Percentiles rank a stretch among this genome's conserved stretches.
phyloP scores from a whole-genome alignment of 2,113 vertebrate genomes.

The Salvator merianae region DNA sequence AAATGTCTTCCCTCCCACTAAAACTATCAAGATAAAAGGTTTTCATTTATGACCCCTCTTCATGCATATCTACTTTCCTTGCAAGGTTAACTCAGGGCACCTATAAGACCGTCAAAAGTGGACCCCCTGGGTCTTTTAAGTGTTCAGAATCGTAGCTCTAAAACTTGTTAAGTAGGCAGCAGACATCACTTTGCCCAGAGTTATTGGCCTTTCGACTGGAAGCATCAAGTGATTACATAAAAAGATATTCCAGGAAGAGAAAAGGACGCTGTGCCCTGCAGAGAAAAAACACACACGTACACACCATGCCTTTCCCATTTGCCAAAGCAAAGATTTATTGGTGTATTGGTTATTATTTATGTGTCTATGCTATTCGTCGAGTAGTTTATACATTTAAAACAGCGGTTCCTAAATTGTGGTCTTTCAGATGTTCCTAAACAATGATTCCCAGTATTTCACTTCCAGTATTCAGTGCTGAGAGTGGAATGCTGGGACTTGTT shows the following conservation, averaged over 20 bases:
- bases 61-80: background rate
- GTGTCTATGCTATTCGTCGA: no score
- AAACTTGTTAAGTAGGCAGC: slow-evolving; percentile 12
- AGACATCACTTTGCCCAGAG: slow-evolving; percentile 7
- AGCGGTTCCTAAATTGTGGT: no score
- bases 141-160: slow-evolving; percentile 26
- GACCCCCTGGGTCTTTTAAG: background rate
- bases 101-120: background rate
- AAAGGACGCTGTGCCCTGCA: background rate
- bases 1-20: background rate
- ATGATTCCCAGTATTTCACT: no score
- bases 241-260: slow-evolving; percentile 5
- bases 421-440: no score
- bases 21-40: background rate
- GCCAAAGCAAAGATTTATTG: background rate
- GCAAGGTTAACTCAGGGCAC: slow-evolving; percentile 11
- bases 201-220: background rate
- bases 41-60: background rate
- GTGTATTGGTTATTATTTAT: no score
- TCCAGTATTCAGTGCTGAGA: no score
- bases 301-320: background rate
- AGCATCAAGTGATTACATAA: background rate
- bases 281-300: background rate
- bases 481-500: no score
- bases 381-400: no score